Conservation (phyloP, 2,797 vertebrate species). For the Sebastes hubbsi region DNA sequence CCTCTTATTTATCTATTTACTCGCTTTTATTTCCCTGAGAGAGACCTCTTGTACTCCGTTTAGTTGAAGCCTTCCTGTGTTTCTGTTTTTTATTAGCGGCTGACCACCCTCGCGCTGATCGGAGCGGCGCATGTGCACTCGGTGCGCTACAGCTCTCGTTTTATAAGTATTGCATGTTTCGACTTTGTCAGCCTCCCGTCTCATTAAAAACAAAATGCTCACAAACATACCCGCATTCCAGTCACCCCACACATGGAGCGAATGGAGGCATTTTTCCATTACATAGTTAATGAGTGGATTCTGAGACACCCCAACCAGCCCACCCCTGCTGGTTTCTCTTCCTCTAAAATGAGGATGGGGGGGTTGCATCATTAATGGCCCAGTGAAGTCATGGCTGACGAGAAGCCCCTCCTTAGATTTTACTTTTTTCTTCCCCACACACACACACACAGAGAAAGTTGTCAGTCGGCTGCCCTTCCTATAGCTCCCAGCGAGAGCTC, state of each 20-base stretch:
- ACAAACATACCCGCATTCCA: conserved; percentile 71
- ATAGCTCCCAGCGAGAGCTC: conserved; percentile 44
- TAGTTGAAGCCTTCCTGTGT: conserved; percentile 50
- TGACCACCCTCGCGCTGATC: conserved; percentile 40
- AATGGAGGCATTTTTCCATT: conserved; percentile 83
- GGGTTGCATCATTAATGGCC: conserved; percentile 71
- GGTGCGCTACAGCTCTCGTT: conserved; percentile 18
- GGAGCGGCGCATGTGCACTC: conserved; percentile 8
- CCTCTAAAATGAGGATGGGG: conserved; percentile 67
- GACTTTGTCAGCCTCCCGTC: conserved; percentile 59
- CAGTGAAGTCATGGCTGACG: conserved; percentile 76
- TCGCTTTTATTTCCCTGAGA: neutral
- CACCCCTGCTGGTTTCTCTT: conserved; percentile 79
- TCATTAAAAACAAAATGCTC: conserved; percentile 63
- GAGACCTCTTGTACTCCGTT: neutral
- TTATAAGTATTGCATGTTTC: conserved; percentile 67
- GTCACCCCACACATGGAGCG: conserved; percentile 70
- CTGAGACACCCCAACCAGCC: conserved; percentile 45
- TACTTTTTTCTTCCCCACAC: conserved; percentile 36
- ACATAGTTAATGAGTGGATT: conserved; percentile 82
- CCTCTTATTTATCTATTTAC: conserved; percentile 37
- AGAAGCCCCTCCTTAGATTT: conserved; percentile 54
- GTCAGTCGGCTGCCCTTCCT: conserved; percentile 49
- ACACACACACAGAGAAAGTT: conserved; percentile 42
- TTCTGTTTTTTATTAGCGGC: conserved; percentile 58